Conservation (phyloP, 1,140 invertebrate genomes). For the Atta cephalotes region DNA sequence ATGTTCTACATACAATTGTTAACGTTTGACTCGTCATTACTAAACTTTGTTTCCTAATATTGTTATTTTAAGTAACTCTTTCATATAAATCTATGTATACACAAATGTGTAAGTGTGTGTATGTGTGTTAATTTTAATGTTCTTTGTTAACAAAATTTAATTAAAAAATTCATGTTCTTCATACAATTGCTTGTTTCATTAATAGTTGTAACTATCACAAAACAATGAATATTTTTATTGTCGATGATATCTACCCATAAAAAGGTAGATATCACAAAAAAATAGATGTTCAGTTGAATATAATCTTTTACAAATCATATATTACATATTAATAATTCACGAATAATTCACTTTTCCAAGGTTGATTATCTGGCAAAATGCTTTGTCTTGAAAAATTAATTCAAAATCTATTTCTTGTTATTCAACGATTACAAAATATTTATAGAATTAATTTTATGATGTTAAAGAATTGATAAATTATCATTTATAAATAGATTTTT, state of each 20-base stretch:
- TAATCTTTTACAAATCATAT: constrained; percentile 21
- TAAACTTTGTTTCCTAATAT: constrained; percentile 1
- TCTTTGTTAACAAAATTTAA: constrained; percentile 3
- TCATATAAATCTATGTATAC: not conserved
- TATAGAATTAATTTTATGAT: not conserved
- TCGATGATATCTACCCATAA: not conserved
- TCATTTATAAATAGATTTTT: not conserved
- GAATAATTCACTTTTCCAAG: constrained; percentile 64
- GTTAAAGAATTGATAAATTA: not conserved
- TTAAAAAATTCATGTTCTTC: not conserved
- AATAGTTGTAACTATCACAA: not conserved
- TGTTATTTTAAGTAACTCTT: not conserved
- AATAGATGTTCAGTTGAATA: not conserved
- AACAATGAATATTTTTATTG: not conserved
- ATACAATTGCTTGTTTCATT: not conserved
- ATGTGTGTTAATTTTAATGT: constrained; percentile 9
- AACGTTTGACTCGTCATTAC: not conserved
- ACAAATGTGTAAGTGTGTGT: not conserved
- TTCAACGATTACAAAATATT: constrained; percentile 59
- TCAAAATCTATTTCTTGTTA: constrained; percentile 15
- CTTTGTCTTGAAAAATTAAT: constrained; percentile 58
- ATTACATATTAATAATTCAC: constrained; percentile 56
- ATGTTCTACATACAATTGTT: not conserved
- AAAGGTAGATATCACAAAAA: not conserved
- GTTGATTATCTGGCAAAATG: constrained; percentile 61